Base-by-base conservation (phyloP, 2,888 invertebrate species). In the Octodonta nipae region DNA sequence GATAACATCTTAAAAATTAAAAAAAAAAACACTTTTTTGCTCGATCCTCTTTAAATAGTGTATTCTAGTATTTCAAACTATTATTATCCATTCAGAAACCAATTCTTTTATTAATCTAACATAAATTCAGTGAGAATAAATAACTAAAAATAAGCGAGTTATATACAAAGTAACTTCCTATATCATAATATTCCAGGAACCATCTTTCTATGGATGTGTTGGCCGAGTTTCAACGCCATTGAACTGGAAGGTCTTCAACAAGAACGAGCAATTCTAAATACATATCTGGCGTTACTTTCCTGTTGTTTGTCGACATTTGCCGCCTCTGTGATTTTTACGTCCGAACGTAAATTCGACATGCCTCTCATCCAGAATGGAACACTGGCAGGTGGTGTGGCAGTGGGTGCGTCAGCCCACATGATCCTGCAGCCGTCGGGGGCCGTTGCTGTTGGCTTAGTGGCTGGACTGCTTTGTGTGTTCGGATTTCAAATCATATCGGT, bases 221-320 rank as follows among this genome's bases (percentile, higher is more conserved):
- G 93, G 93, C 95, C 95, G 1, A 89, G 89, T 38, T 96, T 96
- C 66, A 96, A 95, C 66, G 80, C 85, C 2, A 87, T 79, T 0
- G 72, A 84, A 32, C 69, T 83, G 14, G 67, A 66, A 2, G 71
- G 74, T 0, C 77, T 75, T 30, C 80, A 78, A 46, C 81, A 81
- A 44, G 75, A 81, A 50, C 70, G 93, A 37, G 92, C 92, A 14
- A 75, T 93, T 41, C 72, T 93, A 56, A 95, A 96, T 70, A 93
- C 95, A 1, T 89, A 92, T 56, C 67, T 92, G 39, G 79, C 92
- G 25, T 70, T 96, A 48, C 76, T 83, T 34, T 73, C 88, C 15
- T 78, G 78, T 49, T 75, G 77, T 66, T 79, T 92, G 7, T 75
- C 80, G 30, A 74, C 89, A 3, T 95, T 91, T 60, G 76, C 83